Conservation (phyloP, 1,140 invertebrate species). For the Ephestia elutella region DNA sequence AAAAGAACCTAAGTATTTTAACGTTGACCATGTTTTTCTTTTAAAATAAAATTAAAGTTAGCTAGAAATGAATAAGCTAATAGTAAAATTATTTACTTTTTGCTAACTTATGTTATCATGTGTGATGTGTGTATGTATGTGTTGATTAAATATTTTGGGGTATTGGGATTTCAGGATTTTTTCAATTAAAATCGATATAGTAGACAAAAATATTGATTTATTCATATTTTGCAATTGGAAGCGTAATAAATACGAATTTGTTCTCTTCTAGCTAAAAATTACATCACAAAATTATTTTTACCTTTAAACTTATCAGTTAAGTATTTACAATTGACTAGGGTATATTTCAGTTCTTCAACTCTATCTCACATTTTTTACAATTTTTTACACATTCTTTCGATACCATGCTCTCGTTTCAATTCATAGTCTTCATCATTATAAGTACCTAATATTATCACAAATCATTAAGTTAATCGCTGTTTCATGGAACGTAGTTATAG, state of each 20-base stretch:
- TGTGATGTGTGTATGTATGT: too few relatives aligned
- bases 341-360: conserved; percentile 71
- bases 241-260: conserved; percentile 73
- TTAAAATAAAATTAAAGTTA: too few relatives aligned
- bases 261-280: conserved; percentile 66
- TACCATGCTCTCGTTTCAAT: conserved; percentile 39
- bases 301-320: conserved; percentile 35
- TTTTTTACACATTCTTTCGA: conserved; percentile 35
- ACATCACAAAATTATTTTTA: conserved; percentile 72
- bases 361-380: conserved; percentile 39
- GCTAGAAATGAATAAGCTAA: too few relatives aligned
- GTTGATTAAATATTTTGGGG: conserved; percentile 2
- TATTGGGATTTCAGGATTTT: conserved; percentile 1
- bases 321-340: conserved; percentile 73
- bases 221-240: conserved; percentile 70
- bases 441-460: conserved; percentile 70
- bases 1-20: too few relatives aligned
- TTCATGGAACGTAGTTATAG: conserved; percentile 18
- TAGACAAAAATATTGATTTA: conserved; percentile 72
- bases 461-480: conserved; percentile 28
- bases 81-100: too few relatives aligned
- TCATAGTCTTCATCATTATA: conserved; percentile 39
- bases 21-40: too few relatives aligned
- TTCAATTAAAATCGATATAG: conserved; percentile 43
- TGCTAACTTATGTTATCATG: too few relatives aligned